A percentile compares a stretch with the other conserved stretches of the same genome.
These are phyloP conservation scores for Nomada goodeniana DNA, from an alignment of 2,888 invertebrate genomes.

Conservation along the genomic window DNA sequence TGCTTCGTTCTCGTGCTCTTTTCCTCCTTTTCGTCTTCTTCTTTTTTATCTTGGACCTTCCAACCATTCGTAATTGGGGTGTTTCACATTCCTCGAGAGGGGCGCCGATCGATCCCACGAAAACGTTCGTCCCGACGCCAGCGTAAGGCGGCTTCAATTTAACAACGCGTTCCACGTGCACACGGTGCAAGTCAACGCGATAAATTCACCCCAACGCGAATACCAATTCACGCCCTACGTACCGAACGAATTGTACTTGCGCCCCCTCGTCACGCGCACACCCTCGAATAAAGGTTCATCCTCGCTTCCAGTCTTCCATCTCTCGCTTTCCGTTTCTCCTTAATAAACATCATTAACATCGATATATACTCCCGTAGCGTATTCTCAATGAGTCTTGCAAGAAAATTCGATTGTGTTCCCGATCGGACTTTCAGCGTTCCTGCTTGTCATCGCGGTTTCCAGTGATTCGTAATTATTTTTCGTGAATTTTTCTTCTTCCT, in stretches of 20 bases:
- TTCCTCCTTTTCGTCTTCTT: not conserved
- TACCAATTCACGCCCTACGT: constrained; percentile 54
- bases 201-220: constrained; percentile 41
- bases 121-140: constrained; percentile 32
- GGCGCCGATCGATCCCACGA: constrained; percentile 46
- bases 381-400: constrained; percentile 33
- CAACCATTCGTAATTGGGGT: constrained; percentile 65
- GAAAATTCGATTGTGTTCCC: constrained; percentile 67
- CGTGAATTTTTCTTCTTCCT: not conserved
- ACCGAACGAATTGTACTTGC: constrained; percentile 27
- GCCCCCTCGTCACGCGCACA: constrained; percentile 17
- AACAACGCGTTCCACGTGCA: constrained; percentile 56
- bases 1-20: constrained; percentile 50
- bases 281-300: constrained; percentile 41
- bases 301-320: constrained; percentile 52
- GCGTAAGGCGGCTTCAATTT: constrained; percentile 28
- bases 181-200: constrained; percentile 63
- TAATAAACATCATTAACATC: constrained; percentile 36
- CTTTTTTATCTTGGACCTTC: constrained; percentile 65
- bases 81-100: constrained; percentile 60
- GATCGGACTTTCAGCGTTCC: constrained; percentile 68
- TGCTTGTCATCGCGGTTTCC: constrained; percentile 30
- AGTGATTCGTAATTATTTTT: constrained; percentile 3
- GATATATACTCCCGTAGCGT: constrained; percentile 5
- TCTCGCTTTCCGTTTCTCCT: constrained; percentile 50